These are phyloP conservation scores for Lampris megalopsis DNA, from an alignment of 2,113 vertebrate species.

Conservation along the genomic window DNA sequence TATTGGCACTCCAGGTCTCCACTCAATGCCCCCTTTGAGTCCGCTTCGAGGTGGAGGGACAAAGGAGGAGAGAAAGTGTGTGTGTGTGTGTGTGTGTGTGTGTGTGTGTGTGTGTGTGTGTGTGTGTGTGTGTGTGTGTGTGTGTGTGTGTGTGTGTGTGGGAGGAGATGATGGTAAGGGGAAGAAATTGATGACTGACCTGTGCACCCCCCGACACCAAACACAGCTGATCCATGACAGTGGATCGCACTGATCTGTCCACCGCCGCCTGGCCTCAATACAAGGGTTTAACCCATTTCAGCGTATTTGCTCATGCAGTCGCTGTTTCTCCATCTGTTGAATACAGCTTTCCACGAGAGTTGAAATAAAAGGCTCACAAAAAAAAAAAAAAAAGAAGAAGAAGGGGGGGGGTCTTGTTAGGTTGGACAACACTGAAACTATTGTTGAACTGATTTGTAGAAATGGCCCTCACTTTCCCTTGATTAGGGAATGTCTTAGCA, in stretches of 20 bases:
- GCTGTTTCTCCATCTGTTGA: background rate
- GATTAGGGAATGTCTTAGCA: background rate
- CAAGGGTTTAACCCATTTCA: conserved; percentile 40
- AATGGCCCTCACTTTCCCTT: background rate
- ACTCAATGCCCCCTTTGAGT: conserved; percentile 73
- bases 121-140: conserved; percentile 64
- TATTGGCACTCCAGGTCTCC: conserved; percentile 70
- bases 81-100: conserved; percentile 60
- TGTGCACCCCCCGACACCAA: conserved; percentile 53
- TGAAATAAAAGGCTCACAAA: background rate
- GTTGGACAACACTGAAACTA: background rate
- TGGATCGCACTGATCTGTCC: conserved; percentile 28
- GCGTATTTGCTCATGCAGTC: background rate
- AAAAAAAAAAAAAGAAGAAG: background rate
- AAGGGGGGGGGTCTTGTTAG: background rate
- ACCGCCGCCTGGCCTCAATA: conserved; percentile 23
- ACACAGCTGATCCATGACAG: conserved; percentile 58
- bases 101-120: conserved; percentile 59
- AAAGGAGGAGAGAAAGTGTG: conserved; percentile 59
- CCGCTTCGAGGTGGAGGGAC: conserved; percentile 51
- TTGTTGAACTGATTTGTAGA: background rate
- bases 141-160: conserved; percentile 59
- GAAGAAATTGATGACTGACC: conserved; percentile 75
- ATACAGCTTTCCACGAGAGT: background rate
- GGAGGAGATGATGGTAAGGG: conserved; percentile 68